Evolutionary conservation across 2,888 invertebrate genomes (phyloP), one percentile per base, ranked within the genome.

Genomic region (Anthoptus insignis): DNA sequence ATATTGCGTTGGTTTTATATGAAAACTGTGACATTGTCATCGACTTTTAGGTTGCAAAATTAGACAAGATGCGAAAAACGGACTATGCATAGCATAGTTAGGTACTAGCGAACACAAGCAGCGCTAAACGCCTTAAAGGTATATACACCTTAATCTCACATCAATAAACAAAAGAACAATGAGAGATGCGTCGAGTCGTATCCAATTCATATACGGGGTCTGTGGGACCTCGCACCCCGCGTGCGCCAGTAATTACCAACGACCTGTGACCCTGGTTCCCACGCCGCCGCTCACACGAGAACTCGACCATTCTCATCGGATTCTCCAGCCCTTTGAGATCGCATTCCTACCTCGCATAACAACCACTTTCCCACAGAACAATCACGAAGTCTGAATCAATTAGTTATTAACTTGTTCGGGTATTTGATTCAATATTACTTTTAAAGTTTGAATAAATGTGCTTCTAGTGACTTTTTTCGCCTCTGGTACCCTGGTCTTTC

Each of bases 221-320:
- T 52, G 58, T 66, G 70, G 68, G 74, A 73, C 70, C 76, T 76
- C 75, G 73, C 67, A 75, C 37, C 76, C 80, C 80, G 80, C 80
- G 78, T 77, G 81, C 79, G 76, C 78, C 79, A 80, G 81, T 88
- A 89, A 92, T 92, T 89, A 89, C 83, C 84, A 81, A 82, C 86
- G 91, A 92, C 91, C 92, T 78, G 76, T 75, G 75, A 75, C 83
- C 76, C 70, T 42, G 65, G 73, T 79, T 84, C 89, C 90, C 88
- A 81, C 81, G 73, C 75, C 72, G 70, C 69, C 73, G 80, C 89
- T 92, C 92, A 89, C 92, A 91, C 88, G 91, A 87, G 90, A 91
- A 89, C 82, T 74, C 76, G 71, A 69, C 73, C 83, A 82, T 91
- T 92, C 91, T 85, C 91, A 91, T 86, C 84, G 86, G 88, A 88